phyloP scores from a whole-genome alignment of 2,113 vertebrate genomes.

The Emydura subglobosa region DNA sequence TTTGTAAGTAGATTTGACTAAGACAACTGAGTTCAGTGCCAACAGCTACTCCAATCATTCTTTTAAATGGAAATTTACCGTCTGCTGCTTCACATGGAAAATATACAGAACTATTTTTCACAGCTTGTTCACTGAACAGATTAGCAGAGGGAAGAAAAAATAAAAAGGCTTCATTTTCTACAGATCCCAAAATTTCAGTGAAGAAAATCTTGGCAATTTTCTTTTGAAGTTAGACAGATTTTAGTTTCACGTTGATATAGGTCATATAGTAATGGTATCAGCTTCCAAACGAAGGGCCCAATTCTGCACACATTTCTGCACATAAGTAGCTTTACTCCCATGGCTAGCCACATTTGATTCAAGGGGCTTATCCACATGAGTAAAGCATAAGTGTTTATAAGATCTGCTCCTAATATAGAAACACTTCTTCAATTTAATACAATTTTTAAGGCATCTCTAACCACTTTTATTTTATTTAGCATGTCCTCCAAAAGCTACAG shows the following conservation, averaged over 20 bases:
- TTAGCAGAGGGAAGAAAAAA: slow-evolving; percentile 82
- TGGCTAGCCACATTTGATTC: slow-evolving; percentile 25
- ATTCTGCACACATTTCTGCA: slow-evolving; percentile 13
- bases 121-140: slow-evolving; percentile 89
- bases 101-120: slow-evolving; percentile 89
- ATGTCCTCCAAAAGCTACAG: slow-evolving; percentile 80
- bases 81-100: slow-evolving; percentile 87
- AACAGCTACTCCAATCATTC: slow-evolving; percentile 85
- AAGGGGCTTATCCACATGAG: slow-evolving; percentile 55
- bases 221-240: slow-evolving; percentile 83
- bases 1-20: slow-evolving; percentile 84
- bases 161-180: slow-evolving; percentile 83
- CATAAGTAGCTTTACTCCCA: neutral
- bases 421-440: slow-evolving; percentile 81
- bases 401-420: slow-evolving; percentile 80
- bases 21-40: slow-evolving; percentile 83
- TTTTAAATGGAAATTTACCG: slow-evolving; percentile 90
- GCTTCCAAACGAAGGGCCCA: slow-evolving; percentile 74
- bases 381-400: slow-evolving; percentile 35
- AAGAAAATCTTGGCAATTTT: slow-evolving; percentile 85
- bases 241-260: slow-evolving; percentile 81
- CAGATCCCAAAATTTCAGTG: slow-evolving; percentile 81
- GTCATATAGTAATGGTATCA: slow-evolving; percentile 80
- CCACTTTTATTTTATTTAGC: slow-evolving; percentile 83
- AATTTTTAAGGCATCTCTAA: slow-evolving; percentile 83